Conservation (phyloP, 1,140 invertebrate species). For the Orius laevigatus region DNA sequence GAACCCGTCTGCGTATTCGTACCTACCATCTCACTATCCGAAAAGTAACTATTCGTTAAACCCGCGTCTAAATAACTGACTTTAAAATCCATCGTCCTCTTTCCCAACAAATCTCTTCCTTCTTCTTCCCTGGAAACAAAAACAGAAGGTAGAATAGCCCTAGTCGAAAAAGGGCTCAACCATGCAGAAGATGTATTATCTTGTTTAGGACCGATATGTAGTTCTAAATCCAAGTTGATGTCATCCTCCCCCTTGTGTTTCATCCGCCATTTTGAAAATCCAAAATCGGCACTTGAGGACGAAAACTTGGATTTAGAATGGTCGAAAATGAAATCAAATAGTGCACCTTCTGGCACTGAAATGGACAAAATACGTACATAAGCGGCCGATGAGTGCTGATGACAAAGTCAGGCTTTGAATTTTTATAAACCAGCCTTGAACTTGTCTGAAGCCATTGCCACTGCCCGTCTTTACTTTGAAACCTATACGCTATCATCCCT, state of each 20-base stretch:
- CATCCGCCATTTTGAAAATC: no score
- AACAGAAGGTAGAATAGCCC: slow-evolving; percentile 6
- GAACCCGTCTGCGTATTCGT: slow-evolving; percentile 20
- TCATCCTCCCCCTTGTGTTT: no score
- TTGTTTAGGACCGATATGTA: no score
- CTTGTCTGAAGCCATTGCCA: slow-evolving; percentile 99
- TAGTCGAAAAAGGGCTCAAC: background rate
- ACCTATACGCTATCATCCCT: slow-evolving; percentile 93
- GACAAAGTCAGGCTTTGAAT: slow-evolving; percentile 97
- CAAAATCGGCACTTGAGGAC: no score
- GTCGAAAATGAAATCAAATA: background rate
- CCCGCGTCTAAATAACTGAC: slow-evolving; percentile 90
- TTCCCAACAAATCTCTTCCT: slow-evolving; percentile 85
- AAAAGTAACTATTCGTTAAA: slow-evolving; percentile 75
- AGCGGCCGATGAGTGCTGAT: slow-evolving; percentile 93
- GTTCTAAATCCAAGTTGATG: no score
- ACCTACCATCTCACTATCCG: slow-evolving; percentile 60
- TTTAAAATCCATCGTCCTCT: slow-evolving; percentile 97
- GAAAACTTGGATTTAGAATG: no score
- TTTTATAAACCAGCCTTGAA: slow-evolving; percentile 93
- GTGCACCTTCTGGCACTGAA: no score
- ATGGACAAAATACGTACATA: slow-evolving; percentile 86
- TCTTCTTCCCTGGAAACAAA: slow-evolving; percentile 77
- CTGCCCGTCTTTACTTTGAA: slow-evolving; percentile 80
- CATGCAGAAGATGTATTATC: no score